A percentile compares a stretch with the other conserved stretches of the same genome.
phyloP scores from a whole-genome alignment of 2,113 vertebrate species.

The Pseudorectes ferrugineus region DNA sequence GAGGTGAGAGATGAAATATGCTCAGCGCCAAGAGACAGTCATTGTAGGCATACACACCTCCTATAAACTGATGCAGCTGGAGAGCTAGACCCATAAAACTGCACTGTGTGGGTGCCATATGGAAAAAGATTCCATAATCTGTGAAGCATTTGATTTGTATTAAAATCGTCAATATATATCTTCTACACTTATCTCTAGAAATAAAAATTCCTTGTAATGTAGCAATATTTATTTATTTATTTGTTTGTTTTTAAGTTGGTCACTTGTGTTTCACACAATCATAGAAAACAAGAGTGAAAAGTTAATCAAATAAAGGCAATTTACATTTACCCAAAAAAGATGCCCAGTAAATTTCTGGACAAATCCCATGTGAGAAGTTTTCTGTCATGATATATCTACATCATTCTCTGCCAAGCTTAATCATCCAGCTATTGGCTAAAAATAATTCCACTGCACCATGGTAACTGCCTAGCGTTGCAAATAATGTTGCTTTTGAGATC shows the following conservation, averaged over 20 bases:
- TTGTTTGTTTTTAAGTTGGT: background rate
- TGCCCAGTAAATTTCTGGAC: background rate
- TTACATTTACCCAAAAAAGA: background rate
- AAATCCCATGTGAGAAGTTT: background rate
- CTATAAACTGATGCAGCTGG: constrained; percentile 11
- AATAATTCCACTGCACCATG: background rate
- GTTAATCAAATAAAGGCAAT: background rate
- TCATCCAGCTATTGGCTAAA: background rate
- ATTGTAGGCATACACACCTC: background rate
- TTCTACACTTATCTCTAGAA: background rate
- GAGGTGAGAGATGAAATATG: background rate
- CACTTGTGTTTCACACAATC: background rate
- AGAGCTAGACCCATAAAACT: background rate
- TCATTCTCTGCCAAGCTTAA: background rate
- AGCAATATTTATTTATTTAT: background rate
- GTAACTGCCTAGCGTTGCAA: background rate
- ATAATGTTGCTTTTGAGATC: background rate
- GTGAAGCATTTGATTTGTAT: background rate
- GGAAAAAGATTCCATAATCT: background rate
- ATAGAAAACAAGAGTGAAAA: background rate
- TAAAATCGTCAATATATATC: background rate
- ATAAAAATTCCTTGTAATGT: background rate
- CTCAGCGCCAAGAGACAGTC: background rate
- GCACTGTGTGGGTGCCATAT: background rate
- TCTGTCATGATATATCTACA: background rate